Evolutionary conservation across 2,888 invertebrate genomes (phyloP).

Genomic region (Nemotelus pantherinus): DNA sequence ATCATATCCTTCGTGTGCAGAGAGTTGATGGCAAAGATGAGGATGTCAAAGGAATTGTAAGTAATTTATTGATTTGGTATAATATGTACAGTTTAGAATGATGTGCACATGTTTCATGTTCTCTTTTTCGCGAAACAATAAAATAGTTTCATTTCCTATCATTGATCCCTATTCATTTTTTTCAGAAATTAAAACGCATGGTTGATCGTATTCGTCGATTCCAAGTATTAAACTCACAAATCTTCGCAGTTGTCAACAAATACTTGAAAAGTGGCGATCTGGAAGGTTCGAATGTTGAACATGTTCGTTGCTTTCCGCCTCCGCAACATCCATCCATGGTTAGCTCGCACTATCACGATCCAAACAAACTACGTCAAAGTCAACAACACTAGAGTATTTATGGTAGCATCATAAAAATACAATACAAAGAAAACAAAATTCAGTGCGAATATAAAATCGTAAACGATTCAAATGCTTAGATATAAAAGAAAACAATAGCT

Average conservation of each 20-base stretch:
- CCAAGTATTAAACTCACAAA: conserved; percentile 98
- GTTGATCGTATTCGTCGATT: conserved; percentile 97
- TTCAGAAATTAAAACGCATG: conserved; percentile 92
- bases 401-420: not conserved
- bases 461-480: not conserved
- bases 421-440: no score
- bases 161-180: conserved; percentile 17
- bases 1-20: conserved; percentile 95
- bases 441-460: no score
- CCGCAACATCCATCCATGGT: conserved; percentile 80
- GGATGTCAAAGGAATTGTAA: conserved; percentile 92
- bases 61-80: conserved; percentile 62
- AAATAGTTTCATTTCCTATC: not conserved
- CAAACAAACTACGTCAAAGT: conserved; percentile 69
- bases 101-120: not conserved
- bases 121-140: not conserved
- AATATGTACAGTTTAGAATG: not conserved
- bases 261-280: conserved; percentile 88
- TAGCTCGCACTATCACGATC: conserved; percentile 70
- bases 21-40: conserved; percentile 96
- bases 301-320: conserved; percentile 96
- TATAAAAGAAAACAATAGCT: not conserved
- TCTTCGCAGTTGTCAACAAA: conserved; percentile 94
- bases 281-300: conserved; percentile 89
- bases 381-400: conserved; percentile 50